These are phyloP conservation scores for Notodonta dromedarius DNA, from an alignment of 2,888 invertebrate species.

Conservation along the genomic window DNA sequence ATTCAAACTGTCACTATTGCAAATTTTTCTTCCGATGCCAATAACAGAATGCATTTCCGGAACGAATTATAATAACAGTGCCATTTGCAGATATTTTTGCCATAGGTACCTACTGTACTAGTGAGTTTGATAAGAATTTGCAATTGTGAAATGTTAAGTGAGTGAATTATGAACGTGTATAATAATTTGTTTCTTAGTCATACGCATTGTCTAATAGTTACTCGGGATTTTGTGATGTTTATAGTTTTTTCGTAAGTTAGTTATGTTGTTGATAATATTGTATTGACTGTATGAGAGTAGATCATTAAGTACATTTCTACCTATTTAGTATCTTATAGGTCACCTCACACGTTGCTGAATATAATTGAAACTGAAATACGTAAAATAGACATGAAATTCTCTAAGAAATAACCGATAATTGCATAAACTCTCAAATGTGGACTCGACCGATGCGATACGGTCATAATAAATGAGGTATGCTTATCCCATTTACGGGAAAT, in stretches of 20 bases:
- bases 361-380: conserved; percentile 49
- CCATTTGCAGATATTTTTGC: conserved; percentile 44
- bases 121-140: conserved; percentile 42
- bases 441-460: no score
- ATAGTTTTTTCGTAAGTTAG: conserved; percentile 75
- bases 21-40: conserved; percentile 49
- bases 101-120: conserved; percentile 36
- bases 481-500: conserved; percentile 29
- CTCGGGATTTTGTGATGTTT: conserved; percentile 71
- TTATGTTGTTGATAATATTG: conserved; percentile 74
- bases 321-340: conserved; percentile 72
- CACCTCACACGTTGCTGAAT: conserved; percentile 66
- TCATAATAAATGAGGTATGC: conserved; percentile 14
- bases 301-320: conserved; percentile 71
- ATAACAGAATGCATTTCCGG: conserved; percentile 36
- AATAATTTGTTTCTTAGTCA: conserved; percentile 57
- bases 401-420: conserved; percentile 22
- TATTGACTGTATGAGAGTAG: conserved; percentile 70
- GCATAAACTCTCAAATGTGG: conserved; percentile 1
- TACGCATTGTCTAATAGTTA: conserved; percentile 35
- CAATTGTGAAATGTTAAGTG: conserved; percentile 45
- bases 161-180: conserved; percentile 32
- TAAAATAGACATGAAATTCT: conserved; percentile 44
- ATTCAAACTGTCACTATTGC: conserved; percentile 45
- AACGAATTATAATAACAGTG: conserved; percentile 42